A percentile compares a stretch with the other conserved stretches of the same genome.
phyloP scores from a whole-genome alignment of 1,140 invertebrate species.

The Zeugodacus cucurbitae region DNA sequence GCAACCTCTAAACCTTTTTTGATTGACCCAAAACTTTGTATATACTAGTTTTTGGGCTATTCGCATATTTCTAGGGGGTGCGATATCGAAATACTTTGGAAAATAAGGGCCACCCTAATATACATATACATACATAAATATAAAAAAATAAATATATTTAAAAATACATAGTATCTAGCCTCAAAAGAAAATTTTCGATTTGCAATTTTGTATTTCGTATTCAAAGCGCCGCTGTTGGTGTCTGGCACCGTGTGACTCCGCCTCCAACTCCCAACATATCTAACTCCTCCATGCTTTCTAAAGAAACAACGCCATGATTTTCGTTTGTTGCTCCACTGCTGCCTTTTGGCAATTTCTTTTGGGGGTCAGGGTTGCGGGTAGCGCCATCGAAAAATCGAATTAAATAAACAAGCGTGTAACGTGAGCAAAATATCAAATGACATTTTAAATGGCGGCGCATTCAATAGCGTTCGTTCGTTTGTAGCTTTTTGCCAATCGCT shows the following conservation, averaged over 20 bases:
- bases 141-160: background rate
- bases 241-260: background rate
- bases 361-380: background rate
- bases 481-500: background rate
- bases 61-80: no score
- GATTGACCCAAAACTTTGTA: no score
- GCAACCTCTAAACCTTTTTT: no score
- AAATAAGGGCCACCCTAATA: no score
- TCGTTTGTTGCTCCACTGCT: background rate
- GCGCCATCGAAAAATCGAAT: constrained; percentile 46
- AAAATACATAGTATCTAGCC: no score
- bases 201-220: background rate
- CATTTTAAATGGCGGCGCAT: constrained; percentile 41
- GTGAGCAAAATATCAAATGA: constrained; percentile 45
- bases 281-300: background rate
- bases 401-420: constrained; percentile 48
- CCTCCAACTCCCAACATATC: background rate
- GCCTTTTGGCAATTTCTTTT: background rate
- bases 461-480: constrained; percentile 3
- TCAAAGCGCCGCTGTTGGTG: background rate
- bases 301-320: background rate
- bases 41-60: no score
- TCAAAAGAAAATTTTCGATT: background rate
- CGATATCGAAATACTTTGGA: no score
- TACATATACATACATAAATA: background rate